Base-by-base conservation (phyloP, 2,113 vertebrate genomes). In the Bostrychus sinensis region DNA sequence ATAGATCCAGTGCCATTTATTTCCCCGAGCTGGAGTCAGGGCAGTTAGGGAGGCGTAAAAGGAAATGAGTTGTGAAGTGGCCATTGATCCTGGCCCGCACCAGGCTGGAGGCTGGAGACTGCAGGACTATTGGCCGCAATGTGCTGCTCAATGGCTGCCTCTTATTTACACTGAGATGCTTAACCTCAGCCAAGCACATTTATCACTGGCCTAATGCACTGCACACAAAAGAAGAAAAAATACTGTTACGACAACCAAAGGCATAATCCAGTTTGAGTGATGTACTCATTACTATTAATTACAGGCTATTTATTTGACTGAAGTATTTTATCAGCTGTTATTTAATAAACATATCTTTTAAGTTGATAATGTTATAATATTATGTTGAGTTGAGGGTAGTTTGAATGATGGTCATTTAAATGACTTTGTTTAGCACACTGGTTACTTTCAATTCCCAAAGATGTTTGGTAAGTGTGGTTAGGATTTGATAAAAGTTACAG, bases 31-130 rank as follows among this genome's bases (percentile, higher is more conserved):
- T 83, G 77, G 83, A 85, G 85, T 55, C 75, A 32, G 85, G 78
- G 85, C 86, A 82, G 88, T 90, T 91, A 89, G 85, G 83, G 86
- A 91, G 89, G 86, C 88, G 86, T 90, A 85, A 91, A 91, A 93
- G 90, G 88, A 92, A 91, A 92, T 89, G 90, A 91, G 87, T 89
- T 91, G 88, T 91, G 91, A 91, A 92, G 91, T 88, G 88, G 86
- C 81, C 89, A 92, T 91, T 91, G 91, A 93, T 93, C 89, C 86
- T 39, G 71, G 82, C 83, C 84, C 55, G 65, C 66, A 53, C 12
- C 34, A 48, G 75, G 78, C 74, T 71, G 77, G 19, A 48, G 45
- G 77, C 80, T 65, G 11, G 50, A 79, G 78, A 71, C 85, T 39
- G 64, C 54, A 19, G 62, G 66, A 75, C 78, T 69, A 67, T 63